Conservation (phyloP, 2,113 vertebrate species). For the Dasyornis broadbenti region DNA sequence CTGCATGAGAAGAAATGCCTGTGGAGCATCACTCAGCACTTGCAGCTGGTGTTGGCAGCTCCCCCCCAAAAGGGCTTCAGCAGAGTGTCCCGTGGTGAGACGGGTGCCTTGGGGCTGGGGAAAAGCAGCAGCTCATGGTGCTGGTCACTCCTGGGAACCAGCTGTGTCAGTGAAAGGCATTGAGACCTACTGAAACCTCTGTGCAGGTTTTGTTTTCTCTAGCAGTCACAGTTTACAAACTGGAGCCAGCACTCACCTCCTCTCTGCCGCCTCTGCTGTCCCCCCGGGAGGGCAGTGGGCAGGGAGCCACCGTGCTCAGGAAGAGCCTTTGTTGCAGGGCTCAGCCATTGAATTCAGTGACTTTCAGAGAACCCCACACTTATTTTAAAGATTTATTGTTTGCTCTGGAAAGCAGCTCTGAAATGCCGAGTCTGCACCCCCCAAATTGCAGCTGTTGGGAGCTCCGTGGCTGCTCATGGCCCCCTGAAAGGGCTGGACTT, state of each 20-base stretch:
- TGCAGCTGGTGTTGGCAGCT: background rate
- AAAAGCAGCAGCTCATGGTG: background rate
- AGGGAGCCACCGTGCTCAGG: conserved; percentile 60
- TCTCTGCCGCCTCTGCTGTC: conserved; percentile 2
- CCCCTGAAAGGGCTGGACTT: background rate
- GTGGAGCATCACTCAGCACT: background rate
- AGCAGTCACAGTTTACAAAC: conserved; percentile 23
- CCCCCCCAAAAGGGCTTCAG: background rate
- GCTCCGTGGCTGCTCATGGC: fast-evolving
- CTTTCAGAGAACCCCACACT: conserved; percentile 42
- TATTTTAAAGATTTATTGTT: conserved; percentile 20
- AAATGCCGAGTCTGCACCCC: background rate
- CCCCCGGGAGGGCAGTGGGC: conserved; percentile 40
- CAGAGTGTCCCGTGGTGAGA: fast-evolving
- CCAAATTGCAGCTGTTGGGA: fast-evolving
- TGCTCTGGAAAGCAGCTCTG: conserved; percentile 31
- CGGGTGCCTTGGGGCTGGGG: background rate
- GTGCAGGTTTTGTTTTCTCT: conserved; percentile 20
- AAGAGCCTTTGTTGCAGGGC: conserved; percentile 64
- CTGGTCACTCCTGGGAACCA: background rate
- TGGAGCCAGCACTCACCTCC: conserved; percentile 46
- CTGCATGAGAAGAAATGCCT: fast-evolving
- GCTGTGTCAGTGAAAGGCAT: fast-evolving
- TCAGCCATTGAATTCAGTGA: conserved; percentile 31
- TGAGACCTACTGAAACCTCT: background rate